Percentiles rank a stretch among this genome's conserved stretches.
These are phyloP conservation scores for Melanostoma scalare DNA, from an alignment of 2,888 invertebrate species.

Conservation along the genomic window DNA sequence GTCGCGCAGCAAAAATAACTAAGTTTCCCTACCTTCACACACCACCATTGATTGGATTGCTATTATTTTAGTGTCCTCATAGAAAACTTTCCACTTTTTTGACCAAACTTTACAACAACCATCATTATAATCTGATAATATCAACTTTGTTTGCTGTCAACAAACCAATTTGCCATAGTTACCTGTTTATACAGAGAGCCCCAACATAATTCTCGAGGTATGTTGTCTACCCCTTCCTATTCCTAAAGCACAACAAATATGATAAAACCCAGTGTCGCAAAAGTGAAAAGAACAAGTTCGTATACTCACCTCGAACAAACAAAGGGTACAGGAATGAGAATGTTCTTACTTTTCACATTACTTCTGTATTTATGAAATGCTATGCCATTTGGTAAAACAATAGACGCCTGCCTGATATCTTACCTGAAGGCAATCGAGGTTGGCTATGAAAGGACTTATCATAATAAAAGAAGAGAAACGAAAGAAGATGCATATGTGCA, in stretches of 20 bases:
- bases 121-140: constrained; percentile 43
- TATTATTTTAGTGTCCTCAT: constrained; percentile 35
- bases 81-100: constrained; percentile 35
- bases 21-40: background rate
- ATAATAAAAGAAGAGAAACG: constrained; percentile 1
- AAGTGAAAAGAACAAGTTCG: constrained; percentile 14
- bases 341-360: constrained; percentile 71
- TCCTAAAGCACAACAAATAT: constrained; percentile 20
- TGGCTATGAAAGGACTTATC: constrained; percentile 15
- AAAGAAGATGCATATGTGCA: constrained; percentile 14
- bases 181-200: constrained; percentile 9
- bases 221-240: background rate
- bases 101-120: constrained; percentile 41
- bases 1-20: background rate
- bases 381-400: constrained; percentile 57
- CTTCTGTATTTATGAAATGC: constrained; percentile 71
- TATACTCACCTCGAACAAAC: constrained; percentile 37
- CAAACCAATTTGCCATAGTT: constrained; percentile 65
- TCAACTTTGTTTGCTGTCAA: constrained; percentile 58
- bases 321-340: constrained; percentile 39
- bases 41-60: constrained; percentile 19
- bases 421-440: constrained; percentile 51
- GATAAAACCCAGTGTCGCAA: constrained; percentile 13
- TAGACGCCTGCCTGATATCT: constrained; percentile 52
- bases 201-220: constrained; percentile 42